Conservation (phyloP, 2,888 invertebrate genomes). For the Andrena chrysosceles region DNA sequence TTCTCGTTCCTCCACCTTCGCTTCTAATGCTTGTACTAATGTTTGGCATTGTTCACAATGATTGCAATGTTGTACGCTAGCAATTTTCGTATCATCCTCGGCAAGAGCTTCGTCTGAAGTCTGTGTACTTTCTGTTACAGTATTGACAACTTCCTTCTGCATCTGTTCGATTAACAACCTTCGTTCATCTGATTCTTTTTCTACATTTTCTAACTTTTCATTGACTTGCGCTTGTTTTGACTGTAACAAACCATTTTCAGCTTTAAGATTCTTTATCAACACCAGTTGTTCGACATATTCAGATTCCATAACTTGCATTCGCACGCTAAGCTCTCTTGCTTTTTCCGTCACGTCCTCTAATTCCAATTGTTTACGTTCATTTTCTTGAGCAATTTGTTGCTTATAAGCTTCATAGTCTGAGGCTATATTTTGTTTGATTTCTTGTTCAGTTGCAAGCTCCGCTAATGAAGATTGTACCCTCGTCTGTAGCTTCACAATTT, state of each 20-base stretch:
- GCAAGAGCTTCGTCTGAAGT: slow-evolving; percentile 43
- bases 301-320: slow-evolving; percentile 82
- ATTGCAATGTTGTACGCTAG: slow-evolving; percentile 65
- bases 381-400: slow-evolving; percentile 48
- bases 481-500: slow-evolving; percentile 63
- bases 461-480: slow-evolving; percentile 30
- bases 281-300: slow-evolving; percentile 80
- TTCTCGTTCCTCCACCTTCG: slow-evolving; percentile 91
- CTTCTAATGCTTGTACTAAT: slow-evolving; percentile 86
- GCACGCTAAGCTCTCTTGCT: slow-evolving; percentile 81
- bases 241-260: slow-evolving; percentile 78
- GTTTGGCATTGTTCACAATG: slow-evolving; percentile 78
- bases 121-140: slow-evolving; percentile 37
- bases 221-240: slow-evolving; percentile 84
- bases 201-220: slow-evolving; percentile 80
- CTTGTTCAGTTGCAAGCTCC: slow-evolving; percentile 54
- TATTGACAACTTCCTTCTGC: slow-evolving; percentile 65
- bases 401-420: slow-evolving; percentile 66
- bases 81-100: slow-evolving; percentile 38
- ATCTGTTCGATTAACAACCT: slow-evolving; percentile 73
- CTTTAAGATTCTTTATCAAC: slow-evolving; percentile 77
- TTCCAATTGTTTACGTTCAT: slow-evolving; percentile 72
- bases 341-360: slow-evolving; percentile 80
- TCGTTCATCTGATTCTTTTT: slow-evolving; percentile 79
- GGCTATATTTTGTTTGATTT: slow-evolving; percentile 49